Percentiles rank a stretch among this genome's conserved stretches.
phyloP scores from a whole-genome alignment of 2,797 vertebrate species.

The Gadopsis marmoratus region DNA sequence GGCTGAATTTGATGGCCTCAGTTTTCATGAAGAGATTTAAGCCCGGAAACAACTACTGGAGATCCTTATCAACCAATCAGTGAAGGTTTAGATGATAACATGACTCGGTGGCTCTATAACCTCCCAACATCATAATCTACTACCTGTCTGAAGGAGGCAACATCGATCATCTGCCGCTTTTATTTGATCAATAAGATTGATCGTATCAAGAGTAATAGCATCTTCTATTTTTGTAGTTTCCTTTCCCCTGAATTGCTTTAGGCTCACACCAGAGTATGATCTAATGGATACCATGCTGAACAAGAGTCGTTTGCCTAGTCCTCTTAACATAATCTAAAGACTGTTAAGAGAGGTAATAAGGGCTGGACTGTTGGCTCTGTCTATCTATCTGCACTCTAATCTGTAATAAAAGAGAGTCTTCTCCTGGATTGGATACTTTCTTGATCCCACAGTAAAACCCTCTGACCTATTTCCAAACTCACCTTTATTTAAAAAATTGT shows the following conservation, averaged over 20 bases:
- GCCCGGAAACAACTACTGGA: not conserved
- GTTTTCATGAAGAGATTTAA: not conserved
- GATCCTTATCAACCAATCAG: constrained; percentile 1
- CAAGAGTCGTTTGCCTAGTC: not conserved
- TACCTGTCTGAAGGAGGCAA: constrained; percentile 5
- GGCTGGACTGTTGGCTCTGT: not conserved
- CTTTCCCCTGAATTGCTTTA: constrained; percentile 12
- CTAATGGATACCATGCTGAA: not conserved
- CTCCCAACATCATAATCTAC: not conserved
- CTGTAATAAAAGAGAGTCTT: not conserved
- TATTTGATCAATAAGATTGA: constrained; percentile 19
- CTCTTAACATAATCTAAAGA: not conserved
- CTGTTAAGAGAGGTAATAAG: not conserved
- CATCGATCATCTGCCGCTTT: not conserved
- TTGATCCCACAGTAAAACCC: not conserved
- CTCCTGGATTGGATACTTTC: not conserved
- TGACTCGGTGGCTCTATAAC: not conserved
- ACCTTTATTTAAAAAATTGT: not conserved
- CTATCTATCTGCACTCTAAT: not conserved
- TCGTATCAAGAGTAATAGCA: not conserved
- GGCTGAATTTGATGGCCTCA: not conserved
- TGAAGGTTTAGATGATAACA: not conserved
- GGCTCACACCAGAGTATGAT: not conserved
- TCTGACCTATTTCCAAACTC: not conserved
- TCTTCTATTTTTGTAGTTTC: constrained; percentile 2